Conservation (phyloP, 1,140 invertebrate species). For the Cyphomyrmex costatus region DNA sequence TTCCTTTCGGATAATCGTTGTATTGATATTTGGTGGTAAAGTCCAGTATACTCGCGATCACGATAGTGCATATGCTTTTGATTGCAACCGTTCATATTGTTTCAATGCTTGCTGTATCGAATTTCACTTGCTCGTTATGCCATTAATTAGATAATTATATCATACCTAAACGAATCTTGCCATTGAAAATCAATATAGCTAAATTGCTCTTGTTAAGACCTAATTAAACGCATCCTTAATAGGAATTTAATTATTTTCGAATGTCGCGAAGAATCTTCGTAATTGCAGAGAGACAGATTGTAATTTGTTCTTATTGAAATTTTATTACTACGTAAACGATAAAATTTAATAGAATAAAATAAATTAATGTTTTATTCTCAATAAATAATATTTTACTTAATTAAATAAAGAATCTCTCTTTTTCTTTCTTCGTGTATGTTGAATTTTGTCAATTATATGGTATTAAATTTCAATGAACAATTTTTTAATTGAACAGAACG, state of each 20-base stretch:
- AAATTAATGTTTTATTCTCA: not conserved
- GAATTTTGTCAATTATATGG: too few relatives aligned
- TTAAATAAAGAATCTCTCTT: too few relatives aligned
- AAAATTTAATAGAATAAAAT: not conserved
- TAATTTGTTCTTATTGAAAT: conserved; percentile 12
- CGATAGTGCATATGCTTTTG: not conserved
- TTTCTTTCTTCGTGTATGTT: too few relatives aligned
- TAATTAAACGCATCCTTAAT: conserved; percentile 30
- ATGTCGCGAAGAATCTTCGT: not conserved
- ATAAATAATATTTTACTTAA: too few relatives aligned
- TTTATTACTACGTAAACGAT: not conserved
- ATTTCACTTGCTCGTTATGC: conserved; percentile 28
- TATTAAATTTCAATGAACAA: too few relatives aligned
- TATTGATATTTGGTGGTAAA: conserved; percentile 46
- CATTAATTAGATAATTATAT: conserved; percentile 49
- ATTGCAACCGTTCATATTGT: conserved; percentile 9
- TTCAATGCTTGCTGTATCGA: not conserved
- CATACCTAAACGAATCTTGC: conserved; percentile 13
- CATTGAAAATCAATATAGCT: conserved; percentile 45
- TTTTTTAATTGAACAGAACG: too few relatives aligned
- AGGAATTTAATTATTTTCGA: conserved; percentile 49
- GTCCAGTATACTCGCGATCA: not conserved
- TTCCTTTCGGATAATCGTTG: conserved; percentile 49
- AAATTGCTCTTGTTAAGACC: conserved; percentile 41
- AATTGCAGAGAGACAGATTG: not conserved